A percentile compares a stretch with the other conserved stretches of the same genome.
Evolutionary conservation across 1,140 invertebrate genomes (phyloP).

Genomic region (Penaeus chinensis): DNA sequence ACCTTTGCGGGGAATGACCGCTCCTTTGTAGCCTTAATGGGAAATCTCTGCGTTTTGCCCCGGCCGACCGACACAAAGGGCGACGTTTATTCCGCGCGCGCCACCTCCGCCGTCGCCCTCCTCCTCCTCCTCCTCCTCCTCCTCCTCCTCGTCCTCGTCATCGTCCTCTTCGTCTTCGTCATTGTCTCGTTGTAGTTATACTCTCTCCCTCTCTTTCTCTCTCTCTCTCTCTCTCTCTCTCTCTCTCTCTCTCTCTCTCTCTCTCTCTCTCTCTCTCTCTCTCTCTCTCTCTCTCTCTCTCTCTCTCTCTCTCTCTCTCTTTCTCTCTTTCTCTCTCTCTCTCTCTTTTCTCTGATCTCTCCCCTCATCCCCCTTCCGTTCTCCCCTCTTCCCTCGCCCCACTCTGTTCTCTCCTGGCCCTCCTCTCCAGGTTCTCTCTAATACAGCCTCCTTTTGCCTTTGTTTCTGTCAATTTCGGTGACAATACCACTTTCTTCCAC

Average conservation of each 20-base stretch:
- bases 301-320: neutral
- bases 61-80: no score
- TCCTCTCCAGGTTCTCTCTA: neutral
- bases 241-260: neutral
- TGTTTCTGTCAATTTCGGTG: neutral
- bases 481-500: neutral
- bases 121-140: no score
- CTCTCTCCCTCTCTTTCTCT: neutral
- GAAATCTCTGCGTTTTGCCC: constrained; percentile 16
- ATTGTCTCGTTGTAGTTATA: neutral
- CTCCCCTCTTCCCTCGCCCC: neutral
- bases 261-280: neutral
- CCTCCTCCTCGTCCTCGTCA: neutral
- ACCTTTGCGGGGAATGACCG: constrained; percentile 19
- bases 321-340: neutral
- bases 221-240: neutral
- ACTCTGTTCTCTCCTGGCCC: neutral
- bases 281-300: neutral
- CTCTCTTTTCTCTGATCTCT: no score
- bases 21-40: constrained; percentile 8
- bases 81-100: no score
- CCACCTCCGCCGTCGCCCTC: no score
- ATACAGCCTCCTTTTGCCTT: neutral
- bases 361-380: neutral
- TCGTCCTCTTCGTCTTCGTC: neutral